A percentile compares a stretch with the other conserved stretches of the same genome.
phyloP scores from a whole-genome alignment of 2,888 invertebrate species.

The Drosophila robusta region DNA sequence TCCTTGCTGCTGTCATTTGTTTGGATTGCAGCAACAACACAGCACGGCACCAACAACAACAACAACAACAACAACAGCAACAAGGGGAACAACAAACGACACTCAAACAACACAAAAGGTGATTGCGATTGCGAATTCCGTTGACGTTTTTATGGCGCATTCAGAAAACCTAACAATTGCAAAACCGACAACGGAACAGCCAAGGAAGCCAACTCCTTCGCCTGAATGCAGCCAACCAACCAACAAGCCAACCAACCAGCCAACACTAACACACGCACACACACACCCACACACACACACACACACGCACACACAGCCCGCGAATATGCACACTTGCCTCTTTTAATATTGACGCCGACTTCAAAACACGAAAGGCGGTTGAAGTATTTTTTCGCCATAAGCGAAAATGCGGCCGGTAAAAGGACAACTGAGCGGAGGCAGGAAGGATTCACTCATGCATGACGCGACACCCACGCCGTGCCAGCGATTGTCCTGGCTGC shows the following conservation, averaged over 20 bases:
- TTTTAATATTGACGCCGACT: conserved; percentile 45
- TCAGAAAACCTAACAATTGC: conserved; percentile 70
- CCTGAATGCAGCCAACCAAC: conserved; percentile 40
- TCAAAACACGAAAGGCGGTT: conserved; percentile 43
- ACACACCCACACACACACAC: conserved; percentile 16
- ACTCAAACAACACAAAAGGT: conserved; percentile 76
- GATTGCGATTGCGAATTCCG: conserved; percentile 81
- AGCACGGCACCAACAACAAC: conserved; percentile 10
- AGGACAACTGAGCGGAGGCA: conserved; percentile 24
- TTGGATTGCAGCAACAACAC: conserved; percentile 62
- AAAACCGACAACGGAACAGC: conserved; percentile 49
- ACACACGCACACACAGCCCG: conserved; percentile 10
- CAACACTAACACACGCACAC: too few relatives aligned
- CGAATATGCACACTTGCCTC: conserved; percentile 58
- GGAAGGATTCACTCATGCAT: conserved; percentile 74
- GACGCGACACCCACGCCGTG: conserved; percentile 54
- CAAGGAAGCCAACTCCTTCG: conserved; percentile 63
- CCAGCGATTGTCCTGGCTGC: not conserved
- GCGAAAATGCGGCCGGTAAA: conserved; percentile 25
- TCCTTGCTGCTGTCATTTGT: conserved; percentile 80
- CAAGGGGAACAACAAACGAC: conserved; percentile 44
- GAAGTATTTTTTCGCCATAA: conserved; percentile 21
- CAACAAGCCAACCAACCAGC: conserved; percentile 10
- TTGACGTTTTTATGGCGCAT: conserved; percentile 75
- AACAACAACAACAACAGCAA: conserved; percentile 17